Evolutionary conservation across 2,888 invertebrate species (phyloP), one percentile per base, ranked within the genome.

Genomic region (Lasioglossum vierecki): DNA sequence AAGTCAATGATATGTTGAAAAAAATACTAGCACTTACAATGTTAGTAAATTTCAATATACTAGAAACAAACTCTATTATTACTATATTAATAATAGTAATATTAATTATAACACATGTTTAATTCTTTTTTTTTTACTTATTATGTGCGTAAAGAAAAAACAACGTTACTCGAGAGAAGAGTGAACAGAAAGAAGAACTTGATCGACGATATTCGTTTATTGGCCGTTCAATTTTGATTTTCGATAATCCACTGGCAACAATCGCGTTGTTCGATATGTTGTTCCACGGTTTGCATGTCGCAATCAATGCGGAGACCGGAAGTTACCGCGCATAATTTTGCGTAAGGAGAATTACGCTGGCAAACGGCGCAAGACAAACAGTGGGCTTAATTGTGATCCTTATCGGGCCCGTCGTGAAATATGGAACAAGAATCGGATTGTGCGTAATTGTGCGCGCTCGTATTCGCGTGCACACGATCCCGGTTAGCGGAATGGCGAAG

Each of bases 301-400:
- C 26, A 60, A 60, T 53, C 46, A 49, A 30, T 63, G 35, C 44
- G 6, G 46, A 15, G 18, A 13, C n/a, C 41, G 53, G 9, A 53
- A 53, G 46, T 44, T 39, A n/a, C 60, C 44, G 66, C n/a, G 44
- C 35, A 74, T 60, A 70, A 76, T 66, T n/a, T 76, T 63, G 44
- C 30, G 66, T 39, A 68, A 68, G 35, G 35, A 68, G 66, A 68
- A 68, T 68, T 68, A 68, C 35, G 35, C 79, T 9, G 18, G 60
- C 53, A 76, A 82, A 71, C 73, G 76, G 53, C 26, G 44, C 73
- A 49, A 75, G 70, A 26, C 46, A 74, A 80, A 63, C 60, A n/a
- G n/a, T 60, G 30, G 60, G 72, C 35, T 68, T 68, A 79, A 85
- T 83, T 71, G 57, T 66, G 83, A 85, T 83, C 49, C 18, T 80